These are phyloP conservation scores for Ophthalmolycus amberensis DNA, from an alignment of 2,113 vertebrate species.

Conservation along the genomic window DNA sequence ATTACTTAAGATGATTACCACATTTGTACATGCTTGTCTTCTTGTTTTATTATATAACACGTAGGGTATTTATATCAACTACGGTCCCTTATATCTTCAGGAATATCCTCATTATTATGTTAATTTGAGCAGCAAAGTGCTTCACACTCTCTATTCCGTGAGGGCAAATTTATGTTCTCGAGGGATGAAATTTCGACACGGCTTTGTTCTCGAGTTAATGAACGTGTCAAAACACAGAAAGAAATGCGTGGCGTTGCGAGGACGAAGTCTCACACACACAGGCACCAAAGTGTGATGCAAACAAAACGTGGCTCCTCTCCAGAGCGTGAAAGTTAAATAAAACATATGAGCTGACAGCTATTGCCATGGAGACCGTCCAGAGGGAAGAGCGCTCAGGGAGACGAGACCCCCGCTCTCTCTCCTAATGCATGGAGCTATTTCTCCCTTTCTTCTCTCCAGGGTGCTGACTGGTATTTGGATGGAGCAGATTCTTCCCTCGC, in stretches of 20 bases:
- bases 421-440: constrained; percentile 17
- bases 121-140: constrained; percentile 2
- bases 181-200: not conserved
- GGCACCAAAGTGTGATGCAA: constrained; percentile 20
- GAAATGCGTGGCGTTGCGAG: not conserved
- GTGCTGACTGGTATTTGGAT: constrained; percentile 44
- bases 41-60: not conserved
- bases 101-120: constrained; percentile 16
- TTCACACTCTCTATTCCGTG: not conserved
- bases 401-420: constrained; percentile 38
- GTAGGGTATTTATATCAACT: not conserved
- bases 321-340: constrained; percentile 65
- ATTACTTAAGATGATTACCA: not conserved
- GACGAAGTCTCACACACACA: constrained; percentile 8
- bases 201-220: not conserved
- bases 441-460: constrained; percentile 22
- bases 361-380: constrained; percentile 71
- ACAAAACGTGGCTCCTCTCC: constrained; percentile 34
- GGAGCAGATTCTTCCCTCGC: constrained; percentile 30
- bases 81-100: not conserved
- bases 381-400: constrained; percentile 22
- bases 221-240: constrained; percentile 1
- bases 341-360: constrained; percentile 64
- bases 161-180: not conserved
- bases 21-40: not conserved